phyloP scores from a whole-genome alignment of 2,113 vertebrate genomes.

The Nematolebias whitei region DNA sequence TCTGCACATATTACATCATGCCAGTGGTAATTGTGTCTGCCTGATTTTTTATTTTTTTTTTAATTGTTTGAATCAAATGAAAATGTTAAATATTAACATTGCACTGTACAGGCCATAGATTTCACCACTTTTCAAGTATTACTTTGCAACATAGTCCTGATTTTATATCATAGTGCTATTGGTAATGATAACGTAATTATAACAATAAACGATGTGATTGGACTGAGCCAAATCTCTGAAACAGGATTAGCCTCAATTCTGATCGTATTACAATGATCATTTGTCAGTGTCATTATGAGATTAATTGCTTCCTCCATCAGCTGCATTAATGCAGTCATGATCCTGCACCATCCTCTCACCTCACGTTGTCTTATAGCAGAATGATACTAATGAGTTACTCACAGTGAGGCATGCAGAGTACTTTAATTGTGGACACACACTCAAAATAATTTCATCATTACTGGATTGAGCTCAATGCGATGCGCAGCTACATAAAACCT shows the following conservation, averaged over 20 bases:
- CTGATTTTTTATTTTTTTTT: too few relatives aligned
- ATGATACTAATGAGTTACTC: constrained; percentile 22
- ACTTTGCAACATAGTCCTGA: neutral
- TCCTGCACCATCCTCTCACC: constrained; percentile 8
- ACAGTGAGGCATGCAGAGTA: constrained; percentile 15
- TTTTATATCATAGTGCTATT: neutral
- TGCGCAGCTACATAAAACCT: neutral
- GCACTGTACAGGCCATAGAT: too few relatives aligned
- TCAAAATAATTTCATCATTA: neutral
- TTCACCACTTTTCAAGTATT: neutral
- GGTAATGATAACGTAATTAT: constrained; percentile 11
- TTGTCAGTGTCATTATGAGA: constrained; percentile 33
- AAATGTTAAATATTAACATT: too few relatives aligned
- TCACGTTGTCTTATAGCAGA: constrained; percentile 12
- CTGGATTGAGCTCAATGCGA: too few relatives aligned
- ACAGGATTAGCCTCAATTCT: constrained; percentile 7
- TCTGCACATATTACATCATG: too few relatives aligned
- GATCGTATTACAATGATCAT: constrained; percentile 19
- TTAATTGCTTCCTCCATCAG: constrained; percentile 35
- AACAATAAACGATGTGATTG: neutral
- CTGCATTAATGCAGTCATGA: constrained; percentile 30
- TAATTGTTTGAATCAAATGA: too few relatives aligned
- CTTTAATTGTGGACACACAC: neutral
- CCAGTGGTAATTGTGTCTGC: too few relatives aligned
- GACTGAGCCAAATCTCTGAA: constrained; percentile 1